Evolutionary conservation across 2,113 vertebrate genomes (phyloP), one percentile per base, ranked within the genome.

Genomic region (Scomber japonicus): DNA sequence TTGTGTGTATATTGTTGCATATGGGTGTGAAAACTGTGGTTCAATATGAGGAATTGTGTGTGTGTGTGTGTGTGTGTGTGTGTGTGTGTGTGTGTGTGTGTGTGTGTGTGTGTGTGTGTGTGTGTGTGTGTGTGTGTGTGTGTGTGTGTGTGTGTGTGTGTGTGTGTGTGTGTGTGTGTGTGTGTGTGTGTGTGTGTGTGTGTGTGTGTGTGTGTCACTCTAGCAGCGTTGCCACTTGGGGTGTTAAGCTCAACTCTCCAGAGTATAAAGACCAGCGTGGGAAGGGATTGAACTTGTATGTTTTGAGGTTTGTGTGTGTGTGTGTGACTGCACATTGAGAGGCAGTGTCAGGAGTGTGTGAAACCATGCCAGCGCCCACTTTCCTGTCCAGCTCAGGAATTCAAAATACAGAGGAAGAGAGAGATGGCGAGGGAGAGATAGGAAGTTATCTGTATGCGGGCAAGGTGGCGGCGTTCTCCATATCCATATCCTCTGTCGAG

Each of bases 331-430:
- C 35, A 24, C 17, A 48, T 61, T 46, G 67, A 63, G 70, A 72
- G 57, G 57, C 61, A n/a, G 51, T 77, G 68, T 69, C 51, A 72
- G 76, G 1, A 65, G 51, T 30, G 71, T 75, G 80, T 80, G 75
- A 86, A 75, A 53, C 74, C 78, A 46, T 61, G 75, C 66, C 78
- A 66, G 64, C 78, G 70, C 80, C 88, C 78, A 79, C 50, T 87
- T 88, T 74, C 55, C 27, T 59, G 72, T 81, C 73, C 76, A 1
- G 53, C 80, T 78, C 69, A 78, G 61, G 65, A 85, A 89, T 71
- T 69, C 4, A 5, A 73, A 75, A 82, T 24, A 45, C 44, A 79
- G 57, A 57, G 59, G 14, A n/a, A 5, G 15, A 55, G 48, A 5
- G 0, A 44, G 53, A 77, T 35, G 40, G 31, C 1, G 35, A 55